phyloP scores from a whole-genome alignment of 1,140 invertebrate genomes.

The Lethocerus indicus region DNA sequence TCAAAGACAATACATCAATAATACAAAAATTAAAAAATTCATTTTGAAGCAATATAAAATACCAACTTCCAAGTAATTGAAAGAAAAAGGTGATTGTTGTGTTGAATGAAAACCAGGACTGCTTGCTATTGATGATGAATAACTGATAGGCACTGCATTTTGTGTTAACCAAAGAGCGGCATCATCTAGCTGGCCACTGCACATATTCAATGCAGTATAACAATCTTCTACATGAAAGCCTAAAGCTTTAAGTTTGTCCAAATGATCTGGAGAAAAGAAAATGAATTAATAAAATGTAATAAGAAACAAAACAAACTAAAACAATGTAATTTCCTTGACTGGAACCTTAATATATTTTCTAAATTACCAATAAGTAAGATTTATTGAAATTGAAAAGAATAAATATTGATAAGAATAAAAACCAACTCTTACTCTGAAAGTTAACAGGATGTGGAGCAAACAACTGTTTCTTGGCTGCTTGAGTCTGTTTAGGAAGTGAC shows the following conservation, averaged over 20 bases:
- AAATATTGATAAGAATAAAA: not conserved
- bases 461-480: slow-evolving; percentile 28
- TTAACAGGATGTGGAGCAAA: slow-evolving; percentile 21
- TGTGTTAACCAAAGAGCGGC: slow-evolving; percentile 69
- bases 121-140: not conserved
- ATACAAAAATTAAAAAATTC: not conserved
- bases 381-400: not conserved
- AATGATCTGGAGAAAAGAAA: slow-evolving; percentile 22
- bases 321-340: not conserved
- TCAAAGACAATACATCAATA: not conserved
- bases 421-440: slow-evolving; percentile 22
- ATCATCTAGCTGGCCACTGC: slow-evolving; percentile 54
- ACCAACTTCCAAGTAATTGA: slow-evolving; percentile 13
- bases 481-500: slow-evolving; percentile 63
- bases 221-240: slow-evolving; percentile 60
- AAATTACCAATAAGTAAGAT: not conserved
- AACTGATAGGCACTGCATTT: slow-evolving; percentile 31
- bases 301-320: not conserved
- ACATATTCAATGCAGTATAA: slow-evolving; percentile 42
- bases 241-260: slow-evolving; percentile 41
- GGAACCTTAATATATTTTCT: not conserved
- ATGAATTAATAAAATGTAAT: not conserved
- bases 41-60: not conserved
- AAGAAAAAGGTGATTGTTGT: slow-evolving; percentile 12
- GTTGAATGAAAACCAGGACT: slow-evolving; percentile 1